Base-by-base conservation (phyloP, 2,113 vertebrate species). In the Grantiella picta region DNA sequence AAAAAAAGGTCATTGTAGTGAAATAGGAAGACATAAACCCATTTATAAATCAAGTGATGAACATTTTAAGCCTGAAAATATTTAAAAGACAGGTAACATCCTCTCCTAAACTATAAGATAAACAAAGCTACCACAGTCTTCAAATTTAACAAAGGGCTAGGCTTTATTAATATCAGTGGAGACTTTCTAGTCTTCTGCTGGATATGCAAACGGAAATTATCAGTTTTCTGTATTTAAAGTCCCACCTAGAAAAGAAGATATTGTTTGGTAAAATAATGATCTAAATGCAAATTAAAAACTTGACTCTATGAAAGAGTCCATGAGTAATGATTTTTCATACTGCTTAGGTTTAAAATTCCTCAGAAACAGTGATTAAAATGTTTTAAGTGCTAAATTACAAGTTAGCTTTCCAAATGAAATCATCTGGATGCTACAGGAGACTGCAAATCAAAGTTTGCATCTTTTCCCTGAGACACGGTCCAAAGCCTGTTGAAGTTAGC, bases 351-450 rank as follows among this genome's bases (percentile, higher is more conserved):
- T 85, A 95, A 96, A 95, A 69, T 79, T 91, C 78, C 65, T 72
- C 65, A 82, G 54, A 64, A 92, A 75, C 15, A 69, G 49, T 53
- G 69, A 77, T 91, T 82, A 56, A 91, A 91, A 72, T 57, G 11
- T 61, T 95, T 82, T 65, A 96, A 96, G 49, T 84, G 20, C 47
- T 89, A 94, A 92, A 84, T 94, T 91, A 75, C 53, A 82, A 89
- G 86, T 57, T 68, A 94, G 53, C 18, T 95, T 76, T 80, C 86
- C 86, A 92, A 77, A 82, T 57, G 33, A 76, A 82, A 82, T 91
- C 73, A 65, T 68, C 57, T 21, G 54, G 45, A 82, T 47, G 22
- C 52, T 75, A 42, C 36, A 49, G 77, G 7, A 91, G 77, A 79
- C 44, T 86, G 83, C 45, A 95, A 95, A 95, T n/a, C 45, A 53